A percentile compares a stretch with the other conserved stretches of the same genome.
These are phyloP conservation scores for Acestrorhynchus altus DNA, from an alignment of 2,797 vertebrate species.

Conservation along the genomic window DNA sequence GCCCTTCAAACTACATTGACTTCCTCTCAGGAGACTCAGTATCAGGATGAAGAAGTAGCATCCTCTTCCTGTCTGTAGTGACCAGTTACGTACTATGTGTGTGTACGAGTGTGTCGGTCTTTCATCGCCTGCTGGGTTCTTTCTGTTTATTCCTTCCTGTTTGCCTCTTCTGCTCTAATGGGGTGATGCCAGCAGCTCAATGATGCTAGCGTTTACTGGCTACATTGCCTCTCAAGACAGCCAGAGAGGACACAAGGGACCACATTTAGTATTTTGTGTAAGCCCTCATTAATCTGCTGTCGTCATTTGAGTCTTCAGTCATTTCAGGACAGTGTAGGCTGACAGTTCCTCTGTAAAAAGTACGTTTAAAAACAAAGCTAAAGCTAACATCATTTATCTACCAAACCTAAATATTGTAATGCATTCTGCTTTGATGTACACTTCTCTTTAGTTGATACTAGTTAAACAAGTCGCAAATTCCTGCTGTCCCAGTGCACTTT, in stretches of 20 bases:
- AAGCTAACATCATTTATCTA: background rate
- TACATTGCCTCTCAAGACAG: conserved; percentile 35
- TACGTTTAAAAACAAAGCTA: too few relatives aligned
- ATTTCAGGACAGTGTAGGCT: too few relatives aligned
- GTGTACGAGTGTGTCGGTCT: background rate
- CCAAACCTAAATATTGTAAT: background rate
- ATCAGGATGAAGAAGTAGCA: conserved; percentile 46
- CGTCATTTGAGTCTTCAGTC: background rate
- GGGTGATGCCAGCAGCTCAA: conserved; percentile 53
- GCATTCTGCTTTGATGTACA: background rate
- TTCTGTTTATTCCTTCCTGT: conserved; percentile 62
- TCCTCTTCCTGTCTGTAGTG: conserved; percentile 51
- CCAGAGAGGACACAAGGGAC: conserved; percentile 45
- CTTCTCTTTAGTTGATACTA: conserved; percentile 15
- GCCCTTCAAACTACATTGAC: conserved; percentile 29
- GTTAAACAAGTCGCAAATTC: conserved; percentile 5
- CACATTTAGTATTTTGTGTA: conserved; percentile 44
- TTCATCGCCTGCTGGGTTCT: conserved; percentile 2
- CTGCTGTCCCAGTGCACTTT: background rate
- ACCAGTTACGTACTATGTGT: conserved; percentile 23
- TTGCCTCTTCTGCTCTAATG: conserved; percentile 51
- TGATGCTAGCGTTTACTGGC: conserved; percentile 57
- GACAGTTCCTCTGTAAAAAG: background rate
- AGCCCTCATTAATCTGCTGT: conserved; percentile 48
- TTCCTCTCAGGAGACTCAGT: conserved; percentile 23